Base-by-base conservation (phyloP, 1,140 invertebrate genomes). In the Dufourea novaeangliae region DNA sequence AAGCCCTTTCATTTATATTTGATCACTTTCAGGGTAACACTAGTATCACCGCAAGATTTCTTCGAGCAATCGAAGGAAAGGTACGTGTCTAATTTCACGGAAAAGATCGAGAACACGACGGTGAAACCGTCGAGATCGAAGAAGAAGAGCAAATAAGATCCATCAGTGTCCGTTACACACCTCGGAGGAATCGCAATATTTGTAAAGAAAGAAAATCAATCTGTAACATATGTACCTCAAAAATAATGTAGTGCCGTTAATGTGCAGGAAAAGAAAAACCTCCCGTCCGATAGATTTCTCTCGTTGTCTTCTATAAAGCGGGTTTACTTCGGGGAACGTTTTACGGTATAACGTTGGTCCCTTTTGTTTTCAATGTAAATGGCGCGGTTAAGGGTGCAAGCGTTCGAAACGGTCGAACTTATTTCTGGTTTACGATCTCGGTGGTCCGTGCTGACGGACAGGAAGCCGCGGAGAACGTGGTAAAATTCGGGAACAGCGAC, bases 71-170 rank as follows among this genome's bases (percentile, higher is more conserved):
- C 89, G 0, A 59, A 78, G 11, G 90, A 91, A 14, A 92, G 90
- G 44, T 88, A 80, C 68, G 84, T 79, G 2, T 77, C 80, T 17
- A 90, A 77, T 79, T 90, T 89, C 39, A 83, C 82, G 12, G 90
- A 90, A 37, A 90, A 90, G 66, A 84, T 90, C 37, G 91, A 92
- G 44, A 89, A 75, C 29, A 61, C 88, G 29, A 85, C 88, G 3
- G 72, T 83, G 17, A 92, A 92, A 67, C 89, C 91, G 4, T 82
- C 89, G n/a, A 80, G 91, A 52, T 84, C 87, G 74, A 91, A 91
- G 82, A 92, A 92, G 69, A 92, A 92, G 77, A 91, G 76, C 75
- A 92, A 91, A 84, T 90, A 91, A 50, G n/a, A 50, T n/a, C 46
- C 6, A 4, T 4, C 34, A 37, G 34, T 5, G 34, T 37, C 3